phyloP scores from a whole-genome alignment of 2,888 invertebrate species.

The Sinotaia quadrata region DNA sequence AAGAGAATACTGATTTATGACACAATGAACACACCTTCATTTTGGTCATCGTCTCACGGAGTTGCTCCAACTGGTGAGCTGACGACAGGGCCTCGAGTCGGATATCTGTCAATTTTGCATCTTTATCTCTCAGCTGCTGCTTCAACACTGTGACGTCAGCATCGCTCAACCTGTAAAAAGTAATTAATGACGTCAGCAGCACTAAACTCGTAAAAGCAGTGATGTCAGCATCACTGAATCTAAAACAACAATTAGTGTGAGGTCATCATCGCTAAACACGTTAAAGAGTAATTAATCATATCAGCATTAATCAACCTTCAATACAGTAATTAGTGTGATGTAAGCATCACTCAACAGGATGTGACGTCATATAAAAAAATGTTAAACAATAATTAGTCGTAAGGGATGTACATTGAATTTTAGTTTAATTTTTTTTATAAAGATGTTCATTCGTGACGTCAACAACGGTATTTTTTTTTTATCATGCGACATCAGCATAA shows the following conservation, averaged over 20 bases:
- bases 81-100: constrained; percentile 95
- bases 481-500: too few species aligned
- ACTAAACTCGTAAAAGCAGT: background rate
- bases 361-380: too few species aligned
- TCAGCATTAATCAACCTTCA: too few species aligned
- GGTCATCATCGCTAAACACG: background rate
- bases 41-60: constrained; percentile 96
- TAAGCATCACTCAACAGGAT: too few species aligned
- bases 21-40: constrained; percentile 86
- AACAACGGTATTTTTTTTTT: too few species aligned
- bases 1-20: background rate
- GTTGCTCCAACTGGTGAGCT: constrained; percentile 95
- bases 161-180: constrained; percentile 58
- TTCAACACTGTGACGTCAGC: constrained; percentile 83
- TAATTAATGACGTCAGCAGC: too few species aligned
- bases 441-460: too few species aligned
- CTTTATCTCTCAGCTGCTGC: constrained; percentile 94
- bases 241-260: background rate
- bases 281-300: too few species aligned
- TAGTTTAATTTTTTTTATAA: too few species aligned
- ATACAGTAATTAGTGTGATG: too few species aligned
- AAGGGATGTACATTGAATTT: too few species aligned
- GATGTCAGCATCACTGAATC: background rate
- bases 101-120: constrained; percentile 95
- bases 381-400: too few species aligned